These are phyloP conservation scores for Conger conger DNA, from an alignment of 2,113 vertebrate genomes.

Conservation along the genomic window DNA sequence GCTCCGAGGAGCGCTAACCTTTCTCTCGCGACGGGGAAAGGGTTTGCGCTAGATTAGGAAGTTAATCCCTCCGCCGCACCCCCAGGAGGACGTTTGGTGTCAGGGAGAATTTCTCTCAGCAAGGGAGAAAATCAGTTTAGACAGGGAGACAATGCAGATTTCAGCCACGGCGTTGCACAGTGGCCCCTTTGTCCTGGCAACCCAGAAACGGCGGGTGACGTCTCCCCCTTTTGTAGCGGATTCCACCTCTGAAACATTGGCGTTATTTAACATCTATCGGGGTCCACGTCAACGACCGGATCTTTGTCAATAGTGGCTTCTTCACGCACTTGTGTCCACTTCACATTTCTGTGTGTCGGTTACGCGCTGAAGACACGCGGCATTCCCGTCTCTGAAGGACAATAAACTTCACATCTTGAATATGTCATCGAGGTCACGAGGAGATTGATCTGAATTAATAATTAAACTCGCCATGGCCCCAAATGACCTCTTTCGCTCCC, in stretches of 20 bases:
- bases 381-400: background rate
- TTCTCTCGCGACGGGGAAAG: slow-evolving; percentile 22
- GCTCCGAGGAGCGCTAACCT: slow-evolving; percentile 24
- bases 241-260: too few relatives aligned
- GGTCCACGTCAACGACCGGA: too few relatives aligned
- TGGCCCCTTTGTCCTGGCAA: background rate
- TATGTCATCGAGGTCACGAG: background rate
- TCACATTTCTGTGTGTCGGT: too few relatives aligned
- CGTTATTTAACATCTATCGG: too few relatives aligned
- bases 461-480: background rate
- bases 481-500: background rate
- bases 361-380: too few relatives aligned
- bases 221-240: background rate
- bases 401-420: background rate
- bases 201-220: background rate
- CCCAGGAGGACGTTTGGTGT: slow-evolving; percentile 18
- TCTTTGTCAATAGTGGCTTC: too few relatives aligned
- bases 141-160: slow-evolving; percentile 24
- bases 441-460: background rate
- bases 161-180: background rate
- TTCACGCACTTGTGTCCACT: too few relatives aligned
- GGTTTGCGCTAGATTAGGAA: slow-evolving; percentile 38
- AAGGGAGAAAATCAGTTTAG: slow-evolving; percentile 10
- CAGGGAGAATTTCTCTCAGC: slow-evolving; percentile 29
- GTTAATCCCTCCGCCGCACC: slow-evolving; percentile 34